Evolutionary conservation across 2,797 vertebrate species (phyloP).

Genomic region (Sciurus carolinensis): DNA sequence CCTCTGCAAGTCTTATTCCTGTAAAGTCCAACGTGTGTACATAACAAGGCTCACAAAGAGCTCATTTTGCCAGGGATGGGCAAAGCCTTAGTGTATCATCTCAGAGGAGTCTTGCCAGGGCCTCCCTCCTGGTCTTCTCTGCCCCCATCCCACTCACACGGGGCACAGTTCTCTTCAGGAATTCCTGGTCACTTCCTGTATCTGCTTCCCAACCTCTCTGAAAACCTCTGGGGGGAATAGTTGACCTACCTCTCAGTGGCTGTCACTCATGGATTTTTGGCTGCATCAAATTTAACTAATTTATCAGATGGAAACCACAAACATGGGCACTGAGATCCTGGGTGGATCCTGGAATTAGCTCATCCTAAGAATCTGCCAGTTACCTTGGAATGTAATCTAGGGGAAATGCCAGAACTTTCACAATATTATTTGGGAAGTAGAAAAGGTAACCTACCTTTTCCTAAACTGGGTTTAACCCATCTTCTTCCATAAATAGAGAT

Average conservation of each 20-base stretch:
- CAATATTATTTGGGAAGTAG: background rate
- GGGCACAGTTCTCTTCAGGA: background rate
- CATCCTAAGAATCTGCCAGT: background rate
- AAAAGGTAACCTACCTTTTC: background rate
- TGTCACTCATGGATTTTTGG: background rate
- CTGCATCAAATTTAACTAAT: background rate
- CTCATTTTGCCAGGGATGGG: background rate
- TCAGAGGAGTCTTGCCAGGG: background rate
- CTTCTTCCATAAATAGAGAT: background rate
- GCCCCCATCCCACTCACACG: too few species aligned
- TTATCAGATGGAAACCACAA: background rate
- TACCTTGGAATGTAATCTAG: background rate
- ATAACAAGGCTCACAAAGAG: background rate
- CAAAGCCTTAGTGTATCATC: background rate
- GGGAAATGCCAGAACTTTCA: background rate
- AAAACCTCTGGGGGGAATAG: background rate
- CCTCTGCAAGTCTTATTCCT: background rate
- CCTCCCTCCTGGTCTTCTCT: background rate
- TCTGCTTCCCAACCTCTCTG: background rate
- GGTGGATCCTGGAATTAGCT: background rate
- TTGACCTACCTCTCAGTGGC: background rate
- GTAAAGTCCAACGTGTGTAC: background rate
- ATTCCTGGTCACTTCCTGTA: background rate
- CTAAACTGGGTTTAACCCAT: background rate
- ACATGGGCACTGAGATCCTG: background rate